Evolutionary conservation across 1,140 invertebrate genomes (phyloP), one percentile per base, ranked within the genome.

Genomic region (Drosophila triauraria): DNA sequence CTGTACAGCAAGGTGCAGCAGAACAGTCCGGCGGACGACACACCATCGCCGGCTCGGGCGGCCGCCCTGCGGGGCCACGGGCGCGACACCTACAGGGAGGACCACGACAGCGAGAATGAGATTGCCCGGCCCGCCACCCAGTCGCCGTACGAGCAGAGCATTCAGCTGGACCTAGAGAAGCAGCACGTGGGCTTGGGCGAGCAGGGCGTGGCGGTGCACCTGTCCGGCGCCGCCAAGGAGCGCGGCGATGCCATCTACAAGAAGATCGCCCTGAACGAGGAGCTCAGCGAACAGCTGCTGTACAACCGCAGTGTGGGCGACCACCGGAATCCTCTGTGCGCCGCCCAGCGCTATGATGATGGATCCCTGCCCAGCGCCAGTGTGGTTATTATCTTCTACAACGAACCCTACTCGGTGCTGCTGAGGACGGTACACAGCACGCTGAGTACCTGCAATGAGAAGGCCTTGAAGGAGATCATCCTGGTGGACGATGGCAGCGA

Each of bases 401-500:
- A 99, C 92, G 98, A 99, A 94, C 96, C 97, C 4, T 96, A 96
- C 93, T 97, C 97, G 6, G 96, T 97, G 27, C 94, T 99, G 44
- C 84, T 98, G 27, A 91, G 98, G 23, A 98, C 97, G 0, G 95
- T 98, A 13, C 96, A 97, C 94, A 97, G 96, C 91, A 97, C 98
- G 1, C 92, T 98, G n/a, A 96, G 97, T 93, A 95, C 96, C 65
- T 96, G 96, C 12, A 95, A 97, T 4, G 70, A 93, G 0, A 90
- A 95, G 65, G 93, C 96, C 40, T 91, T 97, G 13, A 95, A 97
- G 82, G 97, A 98, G 94, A 96, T 99, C 63, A 96, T 99, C 78
- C 93, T 99, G 20, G 96, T 98, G 4, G 97, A 99, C 93, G 98
- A 99, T 93, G 96, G 95, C 91, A 98, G 97, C 81, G 96, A 97